These are phyloP conservation scores for Argynnis bischoffii DNA, from an alignment of 2,888 invertebrate genomes.

Conservation along the genomic window DNA sequence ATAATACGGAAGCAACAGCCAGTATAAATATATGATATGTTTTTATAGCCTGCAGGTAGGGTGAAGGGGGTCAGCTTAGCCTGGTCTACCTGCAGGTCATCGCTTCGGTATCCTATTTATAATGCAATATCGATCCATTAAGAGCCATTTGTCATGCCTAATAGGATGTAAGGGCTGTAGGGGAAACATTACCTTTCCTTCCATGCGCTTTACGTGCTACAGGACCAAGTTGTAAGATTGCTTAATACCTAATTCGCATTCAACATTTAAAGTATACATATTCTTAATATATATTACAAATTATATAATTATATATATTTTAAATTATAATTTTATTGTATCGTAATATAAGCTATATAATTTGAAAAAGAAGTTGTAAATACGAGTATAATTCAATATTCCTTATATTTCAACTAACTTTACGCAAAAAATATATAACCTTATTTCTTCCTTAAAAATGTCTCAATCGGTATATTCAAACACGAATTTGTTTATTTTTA, in stretches of 20 bases:
- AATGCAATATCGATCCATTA: constrained; percentile 53
- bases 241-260: too few species aligned
- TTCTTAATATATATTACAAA: too few species aligned
- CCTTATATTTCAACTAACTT: too few species aligned
- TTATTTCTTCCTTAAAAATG: too few species aligned
- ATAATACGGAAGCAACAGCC: background rate
- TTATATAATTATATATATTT: too few species aligned
- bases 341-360: too few species aligned
- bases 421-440: too few species aligned
- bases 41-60: background rate
- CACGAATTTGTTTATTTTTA: background rate
- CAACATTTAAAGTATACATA: too few species aligned
- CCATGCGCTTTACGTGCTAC: background rate
- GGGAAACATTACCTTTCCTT: constrained; percentile 25
- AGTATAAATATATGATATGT: background rate
- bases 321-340: too few species aligned
- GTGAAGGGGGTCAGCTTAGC: constrained; percentile 7
- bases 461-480: too few species aligned
- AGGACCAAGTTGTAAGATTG: background rate
- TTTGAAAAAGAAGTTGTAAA: too few species aligned
- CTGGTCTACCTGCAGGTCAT: constrained; percentile 43
- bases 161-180: constrained; percentile 24
- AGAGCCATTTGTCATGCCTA: constrained; percentile 37
- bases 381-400: too few species aligned
- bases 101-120: constrained; percentile 56